Base-by-base conservation (phyloP, 2,113 vertebrate species). In the Rhea pennata region DNA sequence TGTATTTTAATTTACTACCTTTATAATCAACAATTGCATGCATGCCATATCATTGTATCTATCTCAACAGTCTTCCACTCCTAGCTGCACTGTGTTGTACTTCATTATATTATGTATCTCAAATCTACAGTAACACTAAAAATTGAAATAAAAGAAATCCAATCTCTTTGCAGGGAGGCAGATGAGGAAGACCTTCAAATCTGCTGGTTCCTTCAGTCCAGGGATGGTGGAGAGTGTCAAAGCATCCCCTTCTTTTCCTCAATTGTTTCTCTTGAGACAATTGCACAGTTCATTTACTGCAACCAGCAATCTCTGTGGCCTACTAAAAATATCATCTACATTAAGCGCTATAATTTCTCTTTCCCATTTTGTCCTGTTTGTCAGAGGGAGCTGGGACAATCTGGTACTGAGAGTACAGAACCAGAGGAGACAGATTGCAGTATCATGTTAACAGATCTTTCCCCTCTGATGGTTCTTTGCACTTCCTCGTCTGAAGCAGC, bases 401-500 rank as follows among this genome's bases (percentile, higher is more conserved):
- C 86, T 95, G 80, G 76, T 69, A 70, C 48, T 72, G 44, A 79
- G 48, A 86, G 42, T 33, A 87, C 36, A 96, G 88, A 94, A 92
- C 19, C 58, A 91, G 65, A 92, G 83, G n/a, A 93, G 62, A 77
- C 39, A 96, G 73, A 92, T 1, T 72, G 88, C 48, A 88, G 48
- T 10, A 96, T 78, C 9, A 5, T 6, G 29, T 74, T 90, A 72
- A 72, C 90, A 80, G 54, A 84, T 39, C 29, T 39, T 91, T 91
- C 66, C 78, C 15, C 59, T 89, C 24, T 61, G 36, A 48, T 58
- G 53, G 58, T 54, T 89, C 84, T 87, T 53, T 92, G 75, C 17
- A 65, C 36, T 91, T 89, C 54, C 26, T 87, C 81, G 76, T 50
- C 62, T 91, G 62, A 96, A 89, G 88, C 92, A 93, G 80, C 71